Evolutionary conservation across 1,140 invertebrate species (phyloP), one percentile per base, ranked within the genome.

Genomic region (Olivierus martensii): DNA sequence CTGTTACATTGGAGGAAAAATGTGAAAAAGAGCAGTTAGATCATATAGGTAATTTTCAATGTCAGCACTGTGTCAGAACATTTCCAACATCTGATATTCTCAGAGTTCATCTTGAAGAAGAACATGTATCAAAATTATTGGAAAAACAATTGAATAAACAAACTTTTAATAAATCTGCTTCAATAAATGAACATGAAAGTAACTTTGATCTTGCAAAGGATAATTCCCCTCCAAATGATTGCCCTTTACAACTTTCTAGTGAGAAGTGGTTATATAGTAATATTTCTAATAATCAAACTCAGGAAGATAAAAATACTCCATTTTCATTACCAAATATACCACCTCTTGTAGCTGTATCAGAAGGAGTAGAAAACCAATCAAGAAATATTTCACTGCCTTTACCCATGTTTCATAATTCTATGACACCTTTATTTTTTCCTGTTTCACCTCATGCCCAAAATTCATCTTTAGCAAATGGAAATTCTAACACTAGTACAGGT

Each of bases 401-500:
- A 14, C 54, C 60, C 44, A 60, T 62, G 58, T 63, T 62, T 43
- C 49, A 60, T 11, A 58, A 58, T 41, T 54, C 61, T 21, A 62
- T 62, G 58, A 51, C 57, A 38, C 57, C 60, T 41, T 61, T 62
- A 39, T 51, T 61, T 18, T 60, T 62, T 28, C 55, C 59, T 21
- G 49, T 53, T 41, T 36, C 58, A 46, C 55, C 55, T 50, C 54
- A 59, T 35, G 59, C 58, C 34, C 61, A 63, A 51, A 58, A 57
- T 36, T 57, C 60, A 45, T 49, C 56, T 46, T 42, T 45, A n/a
- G 41, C 53, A 12, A 56, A 50, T 48, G 47, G 56, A 53, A 54
- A 36, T 46, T 46, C 42, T 37, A 46, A 41, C 41, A 42, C 59
- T 36, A 37, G 50, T 19, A 47, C 58, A 15, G 61, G 64, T 82